A percentile compares a stretch with the other conserved stretches of the same genome.
Conservation (phyloP, 2,797 vertebrate genomes). For the Chrysocyon brachyurus region DNA sequence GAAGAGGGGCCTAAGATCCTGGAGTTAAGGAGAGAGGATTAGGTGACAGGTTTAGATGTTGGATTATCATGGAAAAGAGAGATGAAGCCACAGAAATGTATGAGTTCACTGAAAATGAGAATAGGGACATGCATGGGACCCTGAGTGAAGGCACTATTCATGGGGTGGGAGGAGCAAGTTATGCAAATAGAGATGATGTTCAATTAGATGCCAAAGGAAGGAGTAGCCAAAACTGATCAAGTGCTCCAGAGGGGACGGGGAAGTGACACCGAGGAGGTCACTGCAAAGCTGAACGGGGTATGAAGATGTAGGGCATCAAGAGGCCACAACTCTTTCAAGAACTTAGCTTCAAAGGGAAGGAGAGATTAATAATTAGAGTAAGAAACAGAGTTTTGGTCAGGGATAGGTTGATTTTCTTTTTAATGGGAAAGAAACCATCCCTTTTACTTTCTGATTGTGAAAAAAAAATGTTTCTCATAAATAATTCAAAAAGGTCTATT, state of each 20-base stretch:
- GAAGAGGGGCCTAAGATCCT: background rate
- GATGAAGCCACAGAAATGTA: background rate
- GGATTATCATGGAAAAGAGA: background rate
- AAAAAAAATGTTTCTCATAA: background rate
- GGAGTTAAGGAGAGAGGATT: background rate
- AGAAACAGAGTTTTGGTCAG: background rate
- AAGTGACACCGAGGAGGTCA: background rate
- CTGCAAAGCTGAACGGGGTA: background rate
- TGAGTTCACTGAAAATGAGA: background rate
- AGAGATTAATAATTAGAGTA: background rate
- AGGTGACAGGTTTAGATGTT: background rate
- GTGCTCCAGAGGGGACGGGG: background rate
- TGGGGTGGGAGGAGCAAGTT: background rate
- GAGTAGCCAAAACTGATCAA: background rate
- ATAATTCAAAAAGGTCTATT: background rate
- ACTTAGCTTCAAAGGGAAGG: background rate
- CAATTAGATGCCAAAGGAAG: background rate
- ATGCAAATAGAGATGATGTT: background rate
- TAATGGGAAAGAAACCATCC: background rate
- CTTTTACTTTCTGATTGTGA: slow-evolving; percentile 18
- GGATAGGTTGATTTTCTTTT: background rate
- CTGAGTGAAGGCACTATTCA: background rate
- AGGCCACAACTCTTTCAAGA: background rate
- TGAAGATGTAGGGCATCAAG: background rate
- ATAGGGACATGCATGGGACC: background rate